Base-by-base conservation (phyloP, 2,888 invertebrate species). In the Lamproptera curius region DNA sequence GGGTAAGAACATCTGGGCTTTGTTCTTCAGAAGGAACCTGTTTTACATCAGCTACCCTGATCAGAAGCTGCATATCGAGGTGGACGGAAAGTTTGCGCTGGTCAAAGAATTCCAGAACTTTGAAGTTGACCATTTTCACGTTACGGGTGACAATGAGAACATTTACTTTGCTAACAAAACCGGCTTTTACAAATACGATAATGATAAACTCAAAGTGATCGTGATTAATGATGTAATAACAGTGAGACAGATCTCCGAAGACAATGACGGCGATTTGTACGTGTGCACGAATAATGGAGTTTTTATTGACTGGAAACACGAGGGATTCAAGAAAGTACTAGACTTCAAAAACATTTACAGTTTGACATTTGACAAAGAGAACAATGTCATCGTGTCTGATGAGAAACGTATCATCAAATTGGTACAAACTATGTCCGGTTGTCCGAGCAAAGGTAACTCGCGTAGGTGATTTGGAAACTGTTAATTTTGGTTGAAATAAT, bases 41-140 rank as follows among this genome's bases (percentile, higher is more conserved):
- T 82, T 82, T 42, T 82, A 77, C 46, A 70, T 83, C 11, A 73
- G 66, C 13, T 81, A 78, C 52, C 82, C 82, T 0, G 74, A 79
- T 11, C 81, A 79, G 31, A 78, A 54, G 34, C 43, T 83, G 0
- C 59, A 70, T 5, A 70, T 82, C 40, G 72, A 80, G 42, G 52
- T 70, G 0, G 73, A 76, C 8, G 79, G 70, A 0, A 71, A 65
- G 50, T 82, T 81, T 36, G 62, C 70, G 0, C 36, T 49, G 0
- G 74, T 83, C 0, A 74, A 63, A 40, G 82, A 83, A 35, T 81
- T 83, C 54, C 65, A 69, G 26, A 8, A 59, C 23, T 67, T 73
- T 0, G 76, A 82, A 65, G 59, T 78, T 0, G 81, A 82, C 55
- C 61, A 74, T 16, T 75, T 81, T 37, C 67, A 68, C 46, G 63